These are phyloP conservation scores for Hyles vespertilio DNA, from an alignment of 1,140 invertebrate species.

Conservation along the genomic window DNA sequence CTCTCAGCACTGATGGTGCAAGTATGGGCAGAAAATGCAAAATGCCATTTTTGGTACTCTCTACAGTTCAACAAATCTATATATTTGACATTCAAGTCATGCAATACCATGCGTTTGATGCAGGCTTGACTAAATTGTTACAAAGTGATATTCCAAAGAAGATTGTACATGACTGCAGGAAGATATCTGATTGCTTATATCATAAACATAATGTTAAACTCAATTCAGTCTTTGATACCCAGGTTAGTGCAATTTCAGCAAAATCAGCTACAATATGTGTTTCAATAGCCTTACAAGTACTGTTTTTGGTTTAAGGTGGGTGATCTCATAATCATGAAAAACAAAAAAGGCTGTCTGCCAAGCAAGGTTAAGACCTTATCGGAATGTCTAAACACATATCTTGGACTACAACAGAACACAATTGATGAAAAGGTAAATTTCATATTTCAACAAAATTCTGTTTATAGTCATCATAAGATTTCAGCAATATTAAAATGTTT, in stretches of 20 bases:
- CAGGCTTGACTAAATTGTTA: constrained; percentile 61
- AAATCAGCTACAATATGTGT: background rate
- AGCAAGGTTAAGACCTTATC: constrained; percentile 54
- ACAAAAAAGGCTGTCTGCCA: constrained; percentile 58
- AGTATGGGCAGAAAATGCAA: constrained; percentile 70
- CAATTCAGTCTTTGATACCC: constrained; percentile 72
- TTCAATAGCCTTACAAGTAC: background rate
- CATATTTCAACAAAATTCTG: background rate
- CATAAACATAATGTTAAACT: constrained; percentile 72
- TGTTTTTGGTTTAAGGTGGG: constrained; percentile 50
- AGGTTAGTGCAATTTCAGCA: constrained; percentile 41
- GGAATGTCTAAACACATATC: constrained; percentile 62
- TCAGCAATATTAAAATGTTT: too few species aligned
- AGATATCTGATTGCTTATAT: constrained; percentile 70
- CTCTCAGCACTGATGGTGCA: constrained; percentile 61
- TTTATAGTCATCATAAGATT: too few species aligned
- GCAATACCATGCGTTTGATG: constrained; percentile 67
- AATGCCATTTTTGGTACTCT: constrained; percentile 66
- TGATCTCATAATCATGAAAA: constrained; percentile 66
- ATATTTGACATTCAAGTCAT: constrained; percentile 74
- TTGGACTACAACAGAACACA: constrained; percentile 52
- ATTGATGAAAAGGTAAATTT: constrained; percentile 63
- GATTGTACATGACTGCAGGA: constrained; percentile 72
- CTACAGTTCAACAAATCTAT: constrained; percentile 68
- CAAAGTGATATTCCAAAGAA: constrained; percentile 67